Evolutionary conservation across 2,113 vertebrate genomes (phyloP), one percentile per base, ranked within the genome.

Genomic region (Picathartes gymnocephalus): DNA sequence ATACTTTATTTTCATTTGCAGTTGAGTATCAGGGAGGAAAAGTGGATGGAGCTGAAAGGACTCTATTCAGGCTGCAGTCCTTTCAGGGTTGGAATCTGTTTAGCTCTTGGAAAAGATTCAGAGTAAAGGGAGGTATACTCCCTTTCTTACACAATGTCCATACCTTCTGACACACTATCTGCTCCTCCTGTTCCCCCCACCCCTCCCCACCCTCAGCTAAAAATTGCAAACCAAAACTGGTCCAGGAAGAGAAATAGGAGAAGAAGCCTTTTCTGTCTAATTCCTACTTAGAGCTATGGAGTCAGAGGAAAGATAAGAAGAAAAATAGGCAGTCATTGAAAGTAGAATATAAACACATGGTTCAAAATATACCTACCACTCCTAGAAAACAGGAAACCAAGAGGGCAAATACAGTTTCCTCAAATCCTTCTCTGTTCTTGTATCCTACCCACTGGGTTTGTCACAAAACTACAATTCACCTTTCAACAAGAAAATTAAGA

Each of bases 61-160:
- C 53, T 86, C 19, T 70, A 23, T 86, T 95, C 60, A 83, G 57
- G 30, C 33, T 74, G n/a, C 50, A 92, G 53, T 64, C n/a, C 82
- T 84, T 95, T 76, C 81, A 57, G 45, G 27, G 16, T 1, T 93
- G 82, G 92, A 92, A 72, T 88, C 62, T 62, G 7, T 93, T 93
- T 50, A 88, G 42, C 18, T 90, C 35, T 70, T 97, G 85, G 85
- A 90, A 88, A 92, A 90, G 68, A 64, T 61, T 92, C 56, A 85
- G 81, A 64, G 39, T 51, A 73, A 66, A 73, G 50, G 37, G 78
- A 81, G 79, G 31, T 62, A 15, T 48, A 70, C 56, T 89, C 60
- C 84, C 72, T 88, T 81, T 86, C 76, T 93, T 83, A 58, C 3
- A 4, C 73, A n/a, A 48, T 86, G 54, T 42, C 72, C 35, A 4